A percentile compares a stretch with the other conserved stretches of the same genome.
phyloP scores from a whole-genome alignment of 2,888 invertebrate species.

The Margaritifera margaritifera region DNA sequence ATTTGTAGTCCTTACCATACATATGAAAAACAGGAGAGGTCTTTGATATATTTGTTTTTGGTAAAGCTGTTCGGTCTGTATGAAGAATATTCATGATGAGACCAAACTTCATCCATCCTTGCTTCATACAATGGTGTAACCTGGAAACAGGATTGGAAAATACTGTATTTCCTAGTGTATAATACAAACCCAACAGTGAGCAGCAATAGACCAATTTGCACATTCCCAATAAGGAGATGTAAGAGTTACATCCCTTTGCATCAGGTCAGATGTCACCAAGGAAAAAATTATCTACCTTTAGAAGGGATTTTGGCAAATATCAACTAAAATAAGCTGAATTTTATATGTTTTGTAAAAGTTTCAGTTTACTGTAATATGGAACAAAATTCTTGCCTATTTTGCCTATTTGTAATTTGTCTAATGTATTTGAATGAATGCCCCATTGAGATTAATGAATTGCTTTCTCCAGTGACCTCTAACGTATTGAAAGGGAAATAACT shows the following conservation, averaged over 20 bases:
- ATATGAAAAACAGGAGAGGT: constrained; percentile 63
- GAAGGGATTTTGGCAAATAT: too few relatives aligned
- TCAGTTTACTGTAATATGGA: not conserved
- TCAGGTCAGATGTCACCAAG: too few relatives aligned
- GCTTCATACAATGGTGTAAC: constrained; percentile 61
- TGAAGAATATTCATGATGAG: constrained; percentile 46
- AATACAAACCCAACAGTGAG: too few relatives aligned
- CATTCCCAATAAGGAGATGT: too few relatives aligned
- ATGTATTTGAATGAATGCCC: too few relatives aligned
- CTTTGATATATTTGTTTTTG: constrained; percentile 59
- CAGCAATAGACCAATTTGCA: too few relatives aligned
- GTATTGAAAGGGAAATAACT: too few relatives aligned
- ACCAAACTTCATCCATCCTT: constrained; percentile 61
- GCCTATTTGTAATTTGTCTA: not conserved
- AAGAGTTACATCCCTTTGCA: too few relatives aligned
- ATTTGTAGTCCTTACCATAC: constrained; percentile 40
- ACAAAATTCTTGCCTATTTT: not conserved
- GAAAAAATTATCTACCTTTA: too few relatives aligned
- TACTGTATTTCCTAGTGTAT: not conserved
- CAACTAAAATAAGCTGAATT: not conserved
- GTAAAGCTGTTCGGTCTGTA: constrained; percentile 43
- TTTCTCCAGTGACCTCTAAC: too few relatives aligned
- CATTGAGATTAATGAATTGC: too few relatives aligned
- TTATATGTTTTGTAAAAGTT: not conserved
- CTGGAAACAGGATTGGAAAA: constrained; percentile 29